phyloP scores from a whole-genome alignment of 2,797 vertebrate genomes.

The Labroides dimidiatus region DNA sequence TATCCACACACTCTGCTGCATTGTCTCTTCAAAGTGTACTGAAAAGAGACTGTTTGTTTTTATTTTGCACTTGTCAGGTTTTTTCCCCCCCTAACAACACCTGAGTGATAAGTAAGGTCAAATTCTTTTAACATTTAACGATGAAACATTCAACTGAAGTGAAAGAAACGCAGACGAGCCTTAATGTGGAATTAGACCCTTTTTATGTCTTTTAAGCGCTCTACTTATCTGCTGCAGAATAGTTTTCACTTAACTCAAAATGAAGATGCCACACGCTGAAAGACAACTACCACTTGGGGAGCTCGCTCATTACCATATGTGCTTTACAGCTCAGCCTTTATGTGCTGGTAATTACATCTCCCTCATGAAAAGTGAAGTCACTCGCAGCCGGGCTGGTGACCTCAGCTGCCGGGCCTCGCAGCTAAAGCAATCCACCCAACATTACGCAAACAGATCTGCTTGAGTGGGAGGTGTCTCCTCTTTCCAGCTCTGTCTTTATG shows the following conservation, averaged over 20 bases:
- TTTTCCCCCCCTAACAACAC: constrained; percentile 22
- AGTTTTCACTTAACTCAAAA: constrained; percentile 57
- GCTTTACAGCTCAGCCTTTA: constrained; percentile 54
- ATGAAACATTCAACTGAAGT: constrained; percentile 47
- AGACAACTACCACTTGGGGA: constrained; percentile 46
- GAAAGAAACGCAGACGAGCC: constrained; percentile 16
- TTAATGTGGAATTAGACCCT: constrained; percentile 46
- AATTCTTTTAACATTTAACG: constrained; percentile 42
- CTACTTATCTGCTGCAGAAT: constrained; percentile 40
- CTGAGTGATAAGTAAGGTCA: constrained; percentile 46
- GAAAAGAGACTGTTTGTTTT: constrained; percentile 14
- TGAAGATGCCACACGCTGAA: constrained; percentile 58
- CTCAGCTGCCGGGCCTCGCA: constrained; percentile 60
- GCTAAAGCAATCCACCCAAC: constrained; percentile 73
- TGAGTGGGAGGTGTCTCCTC: constrained; percentile 59
- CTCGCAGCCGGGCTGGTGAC: constrained; percentile 64
- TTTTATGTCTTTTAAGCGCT: constrained; percentile 43
- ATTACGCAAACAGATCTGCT: constrained; percentile 73
- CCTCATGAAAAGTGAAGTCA: constrained; percentile 73
- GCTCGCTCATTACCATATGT: constrained; percentile 24
- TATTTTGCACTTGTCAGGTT: constrained; percentile 41
- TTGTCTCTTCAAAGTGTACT: constrained; percentile 23
- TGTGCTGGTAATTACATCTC: constrained; percentile 66
- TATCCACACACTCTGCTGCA: constrained; percentile 23
- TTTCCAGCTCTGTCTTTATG: constrained; percentile 41